phyloP scores from a whole-genome alignment of 2,888 invertebrate genomes.

The Dorcus hopei region DNA sequence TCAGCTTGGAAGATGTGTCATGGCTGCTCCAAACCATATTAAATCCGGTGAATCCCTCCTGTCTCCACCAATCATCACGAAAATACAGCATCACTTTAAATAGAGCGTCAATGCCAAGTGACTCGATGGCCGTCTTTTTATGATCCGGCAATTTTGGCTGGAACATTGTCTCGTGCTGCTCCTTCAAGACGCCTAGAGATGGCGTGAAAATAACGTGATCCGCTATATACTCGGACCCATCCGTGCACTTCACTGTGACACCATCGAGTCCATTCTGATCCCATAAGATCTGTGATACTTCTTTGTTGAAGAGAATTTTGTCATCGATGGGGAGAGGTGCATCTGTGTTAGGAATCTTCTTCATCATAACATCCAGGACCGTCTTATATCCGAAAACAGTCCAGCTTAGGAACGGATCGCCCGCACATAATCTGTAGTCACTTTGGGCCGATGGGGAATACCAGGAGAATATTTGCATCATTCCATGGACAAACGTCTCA shows the following conservation, averaged over 20 bases:
- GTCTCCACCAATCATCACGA: conserved; percentile 59
- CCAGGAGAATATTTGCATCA: conserved; percentile 57
- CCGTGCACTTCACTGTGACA: conserved; percentile 49
- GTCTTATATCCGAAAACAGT: conserved; percentile 64
- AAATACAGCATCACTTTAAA: conserved; percentile 64
- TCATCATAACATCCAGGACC: conserved; percentile 61
- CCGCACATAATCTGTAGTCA: conserved; percentile 65
- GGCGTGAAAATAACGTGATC: conserved; percentile 63
- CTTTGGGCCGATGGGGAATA: conserved; percentile 63
- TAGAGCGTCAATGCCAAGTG: conserved; percentile 60
- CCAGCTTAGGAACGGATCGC: conserved; percentile 66
- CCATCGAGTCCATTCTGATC: conserved; percentile 9
- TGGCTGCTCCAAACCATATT: conserved; percentile 53
- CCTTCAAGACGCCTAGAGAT: conserved; percentile 65
- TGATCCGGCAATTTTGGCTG: conserved; percentile 51
- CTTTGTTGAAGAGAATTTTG: conserved; percentile 25
- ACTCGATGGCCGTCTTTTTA: conserved; percentile 55
- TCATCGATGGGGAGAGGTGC: conserved; percentile 19
- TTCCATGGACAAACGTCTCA: conserved; percentile 24
- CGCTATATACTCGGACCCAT: conserved; percentile 53
- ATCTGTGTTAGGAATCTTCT: conserved; percentile 13
- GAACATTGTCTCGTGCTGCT: conserved; percentile 52
- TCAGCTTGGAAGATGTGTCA: conserved; percentile 37
- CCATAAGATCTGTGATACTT: conserved; percentile 24
- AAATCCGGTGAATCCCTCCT: conserved; percentile 43